Conservation (phyloP, 35 echinoderm and acorn worm genomes). For the Hemicentrotus pulcherrimus region DNA sequence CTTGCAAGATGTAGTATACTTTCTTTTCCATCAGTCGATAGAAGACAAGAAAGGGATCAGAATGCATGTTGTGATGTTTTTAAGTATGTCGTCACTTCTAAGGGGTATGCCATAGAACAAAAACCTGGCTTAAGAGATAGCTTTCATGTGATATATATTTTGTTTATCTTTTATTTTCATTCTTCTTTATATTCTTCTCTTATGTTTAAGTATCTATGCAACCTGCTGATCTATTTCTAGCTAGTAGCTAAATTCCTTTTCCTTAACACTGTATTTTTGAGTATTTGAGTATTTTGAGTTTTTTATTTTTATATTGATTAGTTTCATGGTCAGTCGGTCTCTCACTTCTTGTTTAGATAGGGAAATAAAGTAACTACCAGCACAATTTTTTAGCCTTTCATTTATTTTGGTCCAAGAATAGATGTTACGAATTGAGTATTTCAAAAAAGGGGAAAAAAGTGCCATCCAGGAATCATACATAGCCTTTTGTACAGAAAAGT, state of each 20-base stretch:
- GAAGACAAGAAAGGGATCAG: neutral
- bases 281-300: neutral
- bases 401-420: neutral
- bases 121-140: neutral
- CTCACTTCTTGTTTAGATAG: neutral
- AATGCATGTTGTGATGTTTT: neutral
- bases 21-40: neutral
- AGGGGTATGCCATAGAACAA: neutral
- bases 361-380: neutral
- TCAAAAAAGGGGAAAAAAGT: too few species aligned
- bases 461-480: too few species aligned
- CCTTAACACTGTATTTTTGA: neutral
- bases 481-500: too few species aligned
- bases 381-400: neutral
- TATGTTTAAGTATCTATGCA: neutral
- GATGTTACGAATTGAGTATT: too few species aligned
- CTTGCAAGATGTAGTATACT: neutral
- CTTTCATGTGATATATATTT: neutral
- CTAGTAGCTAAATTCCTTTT: neutral
- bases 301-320: neutral
- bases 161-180: neutral
- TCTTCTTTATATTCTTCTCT: too few species aligned
- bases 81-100: neutral
- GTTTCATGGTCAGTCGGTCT: neutral
- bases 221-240: neutral